A percentile compares a stretch with the other conserved stretches of the same genome.
Evolutionary conservation across 2,113 vertebrate genomes (phyloP).

Genomic region (Panthera uncia): DNA sequence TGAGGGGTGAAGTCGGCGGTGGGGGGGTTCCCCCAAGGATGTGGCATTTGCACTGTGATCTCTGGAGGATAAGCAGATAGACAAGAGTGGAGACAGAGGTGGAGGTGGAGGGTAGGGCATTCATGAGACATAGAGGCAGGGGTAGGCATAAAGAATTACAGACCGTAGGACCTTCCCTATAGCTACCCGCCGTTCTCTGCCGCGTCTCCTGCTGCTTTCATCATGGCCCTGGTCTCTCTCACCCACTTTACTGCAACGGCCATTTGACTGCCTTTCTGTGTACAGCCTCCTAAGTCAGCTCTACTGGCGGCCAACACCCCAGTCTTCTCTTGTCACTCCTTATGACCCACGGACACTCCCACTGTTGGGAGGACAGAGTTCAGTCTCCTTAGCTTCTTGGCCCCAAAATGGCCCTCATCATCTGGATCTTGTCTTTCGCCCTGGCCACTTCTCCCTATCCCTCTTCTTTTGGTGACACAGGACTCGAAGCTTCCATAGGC

Average conservation of each 20-base stretch:
- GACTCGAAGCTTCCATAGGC: not conserved
- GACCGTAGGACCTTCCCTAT: not conserved
- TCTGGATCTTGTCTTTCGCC: not conserved
- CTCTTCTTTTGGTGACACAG: not conserved
- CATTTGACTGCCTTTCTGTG: not conserved
- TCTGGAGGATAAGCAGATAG: not conserved
- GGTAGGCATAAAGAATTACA: not conserved
- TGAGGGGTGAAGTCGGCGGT: not conserved
- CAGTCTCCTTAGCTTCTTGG: not conserved
- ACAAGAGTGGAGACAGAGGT: not conserved
- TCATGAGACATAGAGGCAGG: not conserved
- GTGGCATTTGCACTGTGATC: not conserved
- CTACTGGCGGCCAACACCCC: not conserved
- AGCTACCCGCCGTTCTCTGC: not conserved
- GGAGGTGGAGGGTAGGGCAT: not conserved
- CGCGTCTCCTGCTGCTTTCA: not conserved
- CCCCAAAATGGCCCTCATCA: accelerated
- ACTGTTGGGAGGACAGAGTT: not conserved
- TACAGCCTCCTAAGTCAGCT: not conserved
- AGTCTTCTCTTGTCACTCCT: not conserved
- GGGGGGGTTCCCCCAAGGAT: not conserved
- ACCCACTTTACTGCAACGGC: too few relatives aligned
- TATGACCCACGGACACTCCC: too few relatives aligned
- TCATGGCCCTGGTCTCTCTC: not conserved
- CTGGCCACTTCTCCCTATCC: not conserved